phyloP scores from a whole-genome alignment of 2,888 invertebrate species.

The Antitype chi region DNA sequence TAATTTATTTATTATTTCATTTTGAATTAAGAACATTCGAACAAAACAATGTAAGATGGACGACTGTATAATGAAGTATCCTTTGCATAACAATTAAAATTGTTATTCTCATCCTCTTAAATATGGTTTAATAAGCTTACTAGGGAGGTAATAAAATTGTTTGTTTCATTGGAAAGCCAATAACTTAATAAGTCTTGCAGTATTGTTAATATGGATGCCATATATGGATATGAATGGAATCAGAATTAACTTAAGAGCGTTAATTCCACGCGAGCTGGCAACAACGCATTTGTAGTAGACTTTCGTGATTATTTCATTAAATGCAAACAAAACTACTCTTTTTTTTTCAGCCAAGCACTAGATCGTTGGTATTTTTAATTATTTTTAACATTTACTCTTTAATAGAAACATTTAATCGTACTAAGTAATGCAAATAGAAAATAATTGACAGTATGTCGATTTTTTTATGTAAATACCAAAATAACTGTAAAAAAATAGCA shows the following conservation, averaged over 20 bases:
- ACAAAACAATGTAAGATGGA: conserved; percentile 17
- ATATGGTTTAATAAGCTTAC: not conserved
- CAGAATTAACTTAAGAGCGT: not conserved
- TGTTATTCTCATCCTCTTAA: not conserved
- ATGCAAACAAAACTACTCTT: too few relatives aligned
- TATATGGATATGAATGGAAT: not conserved
- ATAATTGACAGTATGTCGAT: too few relatives aligned
- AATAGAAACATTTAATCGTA: too few relatives aligned
- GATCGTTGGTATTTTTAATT: too few relatives aligned
- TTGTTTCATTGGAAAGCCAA: not conserved
- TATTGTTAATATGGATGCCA: not conserved
- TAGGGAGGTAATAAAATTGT: not conserved
- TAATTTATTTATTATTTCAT: conserved; percentile 30
- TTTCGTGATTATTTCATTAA: too few relatives aligned
- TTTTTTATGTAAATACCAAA: too few relatives aligned
- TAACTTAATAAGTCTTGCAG: not conserved
- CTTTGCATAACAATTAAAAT: not conserved
- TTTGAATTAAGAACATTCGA: conserved; percentile 56
- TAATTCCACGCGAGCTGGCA: too few relatives aligned
- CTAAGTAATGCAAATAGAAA: too few relatives aligned
- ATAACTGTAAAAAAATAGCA: too few relatives aligned
- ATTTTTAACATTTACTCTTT: too few relatives aligned
- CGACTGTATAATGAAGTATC: not conserved
- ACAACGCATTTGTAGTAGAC: too few relatives aligned
- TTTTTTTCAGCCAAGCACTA: too few relatives aligned